Base-by-base conservation (phyloP, 2,113 vertebrate species). In the Hystrix brachyura region DNA sequence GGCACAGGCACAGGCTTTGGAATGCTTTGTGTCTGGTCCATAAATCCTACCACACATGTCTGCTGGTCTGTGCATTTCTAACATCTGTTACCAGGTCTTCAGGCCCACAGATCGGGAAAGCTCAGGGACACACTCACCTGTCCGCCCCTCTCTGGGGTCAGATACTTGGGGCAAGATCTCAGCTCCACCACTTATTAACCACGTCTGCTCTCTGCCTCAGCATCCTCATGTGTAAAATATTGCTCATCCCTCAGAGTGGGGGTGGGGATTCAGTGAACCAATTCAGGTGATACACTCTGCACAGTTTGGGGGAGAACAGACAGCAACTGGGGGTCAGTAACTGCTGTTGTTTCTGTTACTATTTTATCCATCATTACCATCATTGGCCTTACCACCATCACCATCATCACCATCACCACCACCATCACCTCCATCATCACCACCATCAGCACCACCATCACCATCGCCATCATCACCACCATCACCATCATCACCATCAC, bases 81-180 rank as follows among this genome's bases (percentile, higher is more conserved):
- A 55, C 17, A 0, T 51, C 71, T 48, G 38, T 65, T 13, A 6
- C 7, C 38, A 48, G 87, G 27, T 6, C 17, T 13, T 27, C 17
- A 69, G 74, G 62, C 0, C 0, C 13, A 9, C 0, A 32, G 69
- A 21, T 27, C 74, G 34, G 38, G 55, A 81, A 60, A 87, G 18
- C 23, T 1, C 2, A 9, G 67, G 51, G 12, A 7, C 3, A 5
- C 0, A 0, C 62, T 67, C 0, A 0, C 29, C n/a, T 4, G 0
- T 11, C 10, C 0, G 1, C 0, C 0, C 23, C 57, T 65, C 23
- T 6, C 8, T 18, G 38, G 43, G 38, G 46, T 57, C 55, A 18
- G 15, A 19, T 17, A 1, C 34, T 57, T 3, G 18, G 69, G 32
- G 78, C 9, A 3, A n/a, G 32, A 27, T 1, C 17, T 69, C 11